Percentiles rank a stretch among this genome's conserved stretches.
Conservation (phyloP, 2,888 invertebrate genomes). For the Eumacrocentrus americanus region DNA sequence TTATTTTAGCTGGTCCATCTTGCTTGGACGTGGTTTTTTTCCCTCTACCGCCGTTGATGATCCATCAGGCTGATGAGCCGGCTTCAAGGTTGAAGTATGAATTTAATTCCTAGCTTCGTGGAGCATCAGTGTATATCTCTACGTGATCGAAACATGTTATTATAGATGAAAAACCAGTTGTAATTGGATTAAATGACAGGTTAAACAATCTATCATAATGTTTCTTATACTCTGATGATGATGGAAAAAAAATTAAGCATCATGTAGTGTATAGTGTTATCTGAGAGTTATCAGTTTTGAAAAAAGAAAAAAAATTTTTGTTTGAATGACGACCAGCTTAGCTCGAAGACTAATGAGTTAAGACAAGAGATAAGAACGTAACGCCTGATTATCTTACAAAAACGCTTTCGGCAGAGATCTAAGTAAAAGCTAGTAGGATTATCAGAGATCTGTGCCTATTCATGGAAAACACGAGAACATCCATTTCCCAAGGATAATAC, state of each 20-base stretch:
- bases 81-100: slow-evolving; percentile 24
- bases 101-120: slow-evolving; percentile 26
- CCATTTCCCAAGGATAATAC: not conserved
- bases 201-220: slow-evolving; percentile 22
- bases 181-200: slow-evolving; percentile 29
- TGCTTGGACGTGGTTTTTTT: slow-evolving; percentile 9
- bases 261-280: too few relatives aligned
- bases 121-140: not conserved
- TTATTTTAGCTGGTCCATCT: slow-evolving; percentile 31
- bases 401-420: not conserved
- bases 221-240: slow-evolving; percentile 1
- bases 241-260: not conserved
- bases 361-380: slow-evolving; percentile 6
- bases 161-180: slow-evolving; percentile 24
- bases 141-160: slow-evolving; percentile 22
- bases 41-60: slow-evolving; percentile 21
- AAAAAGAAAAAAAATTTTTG: too few relatives aligned
- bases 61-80: slow-evolving; percentile 31
- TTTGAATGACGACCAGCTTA: too few relatives aligned
- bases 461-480: not conserved
- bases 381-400: not conserved
- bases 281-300: too few relatives aligned
- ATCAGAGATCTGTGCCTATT: slow-evolving; percentile 1
- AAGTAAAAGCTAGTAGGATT: not conserved
- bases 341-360: not conserved